Evolutionary conservation across 2,797 vertebrate species (phyloP), one percentile per base, ranked within the genome.

Genomic region (Clarias pachynema): DNA sequence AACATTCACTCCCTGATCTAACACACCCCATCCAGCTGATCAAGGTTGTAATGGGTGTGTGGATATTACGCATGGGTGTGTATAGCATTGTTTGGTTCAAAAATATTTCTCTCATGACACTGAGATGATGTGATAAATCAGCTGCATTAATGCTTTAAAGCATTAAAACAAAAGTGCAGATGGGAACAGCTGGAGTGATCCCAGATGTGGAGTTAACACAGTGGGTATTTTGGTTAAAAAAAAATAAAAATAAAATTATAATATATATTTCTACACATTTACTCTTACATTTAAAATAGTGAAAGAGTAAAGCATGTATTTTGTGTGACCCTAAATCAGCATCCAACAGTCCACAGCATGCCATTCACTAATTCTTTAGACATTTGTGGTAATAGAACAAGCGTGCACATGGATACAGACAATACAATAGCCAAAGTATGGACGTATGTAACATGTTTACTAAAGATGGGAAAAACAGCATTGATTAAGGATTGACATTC

Each of bases 1-100:
- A 29, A 79, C 31, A 44, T 34, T 40, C n/a, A 0, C 69, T 65
- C 84, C 69, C 26, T 66, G 60, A 59, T 56, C 29, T 2, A 72
- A 66, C 69, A 85, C 37, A 37, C 69, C 78, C 69, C n/a, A 80
- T 65, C 78, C 34, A 49, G 65, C 75, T 69, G 22, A 79, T 69
- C 65, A 24, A 44, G 75, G 34, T 59, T 12, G 8, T 59, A 18
- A 40, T 29, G 84, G 66, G 24, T 12, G 79, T 74, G 34, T 18
- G 29, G 3, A 81, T 26, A 40, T 82, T 60, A n/a, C 7, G 60
- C 29, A 72, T 26, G 68, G 44, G 20, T 66, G 68, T 85, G 65
- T 49, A 18, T 20, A 31, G 79, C 79, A 49, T 80, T 80, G 40
- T 80, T 49, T 26, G 59, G 34, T 40, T 77, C 57, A 62, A 16